Evolutionary conservation across 2,888 invertebrate species (phyloP).

Genomic region (Nudaria mundana): DNA sequence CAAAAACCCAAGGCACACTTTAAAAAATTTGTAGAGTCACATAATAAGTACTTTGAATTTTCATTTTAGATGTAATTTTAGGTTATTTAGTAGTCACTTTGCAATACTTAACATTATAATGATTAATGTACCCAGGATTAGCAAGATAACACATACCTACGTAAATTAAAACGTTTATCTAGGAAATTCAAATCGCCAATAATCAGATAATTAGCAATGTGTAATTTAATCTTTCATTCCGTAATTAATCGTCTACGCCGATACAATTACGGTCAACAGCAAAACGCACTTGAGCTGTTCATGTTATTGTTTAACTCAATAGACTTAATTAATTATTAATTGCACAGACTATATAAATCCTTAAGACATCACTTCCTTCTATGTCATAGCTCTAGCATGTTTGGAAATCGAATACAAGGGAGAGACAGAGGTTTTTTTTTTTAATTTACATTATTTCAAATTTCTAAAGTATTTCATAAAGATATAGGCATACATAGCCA

Average conservation of each 20-base stretch:
- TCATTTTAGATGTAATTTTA: no score
- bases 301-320: constrained; percentile 24
- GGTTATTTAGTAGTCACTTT: no score
- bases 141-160: no score
- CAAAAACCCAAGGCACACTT: no score
- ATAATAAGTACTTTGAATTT: no score
- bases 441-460: no score
- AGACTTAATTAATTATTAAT: constrained; percentile 28
- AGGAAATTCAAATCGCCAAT: not conserved
- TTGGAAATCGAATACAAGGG: not conserved
- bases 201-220: constrained; percentile 6
- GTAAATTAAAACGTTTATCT: not conserved
- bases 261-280: constrained; percentile 32
- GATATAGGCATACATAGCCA: no score
- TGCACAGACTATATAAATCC: constrained; percentile 21
- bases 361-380: constrained; percentile 17
- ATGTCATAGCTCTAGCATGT: constrained; percentile 7
- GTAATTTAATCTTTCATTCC: constrained; percentile 26
- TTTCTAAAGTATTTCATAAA: no score
- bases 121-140: no score
- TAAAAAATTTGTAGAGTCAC: no score
- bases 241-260: constrained; percentile 25
- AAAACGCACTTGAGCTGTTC: constrained; percentile 36
- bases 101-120: no score
- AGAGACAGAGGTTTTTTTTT: no score